Evolutionary conservation across 2,113 vertebrate genomes (phyloP), one percentile per base, ranked within the genome.

Genomic region (Sylvilagus bachmani): DNA sequence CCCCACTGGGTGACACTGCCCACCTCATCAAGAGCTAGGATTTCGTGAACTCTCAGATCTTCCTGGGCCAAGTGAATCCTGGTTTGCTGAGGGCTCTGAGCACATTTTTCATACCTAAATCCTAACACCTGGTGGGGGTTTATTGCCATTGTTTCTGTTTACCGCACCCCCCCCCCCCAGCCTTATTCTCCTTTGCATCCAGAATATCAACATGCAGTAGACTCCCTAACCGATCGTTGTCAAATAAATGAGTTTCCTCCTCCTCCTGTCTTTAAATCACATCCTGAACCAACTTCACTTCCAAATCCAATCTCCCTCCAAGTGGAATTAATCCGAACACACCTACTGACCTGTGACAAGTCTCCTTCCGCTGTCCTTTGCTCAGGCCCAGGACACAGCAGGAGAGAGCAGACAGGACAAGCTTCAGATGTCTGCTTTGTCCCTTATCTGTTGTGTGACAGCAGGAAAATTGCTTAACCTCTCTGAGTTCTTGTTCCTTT

Each of bases 311-410:
- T 71, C 51, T 38, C 27, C 22, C n/a, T 71, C 8, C 10, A 53
- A 36, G 29, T 8, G 55, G 55, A 58, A 58, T 19, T 58, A 44
- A 44, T 44, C 16, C 14, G 33, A 69, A 69, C 55, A 58, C 55
- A 1, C 16, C 67, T 91, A 27, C 29, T 44, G 44, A 53, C 86
- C 55, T 95, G 87, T 93, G 84, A 94, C 81, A 95, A 86, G 55
- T 55, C 62, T 36, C 25, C 21, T 67, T 93, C 24, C 49, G 55
- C 27, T 71, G 69, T 55, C n/a, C 16, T 83, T 44, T 70, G 29
- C 7, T 75, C 36, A 75, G 70, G 25, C 44, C 44, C 21, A 5
- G 77, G 66, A 38, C 36, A 73, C 49, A 70, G 16, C 36, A 3
- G 22, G 61, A 58, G 44, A 80, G 22, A 83, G 51, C 6, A 73